Evolutionary conservation across 2,113 vertebrate species (phyloP).

Genomic region (Perca fluviatilis): DNA sequence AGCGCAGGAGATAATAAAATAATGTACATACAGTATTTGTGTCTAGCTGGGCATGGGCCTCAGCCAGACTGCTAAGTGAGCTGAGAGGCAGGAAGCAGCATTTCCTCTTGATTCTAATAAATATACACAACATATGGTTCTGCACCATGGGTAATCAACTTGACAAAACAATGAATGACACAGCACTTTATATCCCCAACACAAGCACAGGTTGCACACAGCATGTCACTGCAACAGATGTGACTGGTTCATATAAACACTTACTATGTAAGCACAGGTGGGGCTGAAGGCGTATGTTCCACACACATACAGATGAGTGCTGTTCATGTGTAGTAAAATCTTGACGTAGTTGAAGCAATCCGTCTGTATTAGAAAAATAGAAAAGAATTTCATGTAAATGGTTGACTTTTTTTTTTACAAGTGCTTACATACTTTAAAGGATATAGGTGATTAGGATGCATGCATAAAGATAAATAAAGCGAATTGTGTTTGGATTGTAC

Average conservation of each 20-base stretch:
- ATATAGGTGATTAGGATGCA: constrained; percentile 3
- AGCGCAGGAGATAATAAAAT: constrained; percentile 63
- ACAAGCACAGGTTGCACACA: background rate
- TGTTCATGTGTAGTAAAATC: constrained; percentile 92
- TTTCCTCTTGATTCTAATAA: constrained; percentile 57
- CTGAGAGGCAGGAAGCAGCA: constrained; percentile 62
- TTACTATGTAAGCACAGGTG: constrained; percentile 93
- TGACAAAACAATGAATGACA: constrained; percentile 49
- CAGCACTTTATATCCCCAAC: constrained; percentile 48
- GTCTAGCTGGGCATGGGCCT: constrained; percentile 47
- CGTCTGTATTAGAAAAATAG: constrained; percentile 82
- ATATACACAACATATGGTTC: constrained; percentile 16
- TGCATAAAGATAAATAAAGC: background rate
- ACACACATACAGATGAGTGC: constrained; percentile 93
- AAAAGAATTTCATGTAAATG: constrained; percentile 1
- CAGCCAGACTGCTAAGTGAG: constrained; percentile 63
- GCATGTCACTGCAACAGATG: background rate
- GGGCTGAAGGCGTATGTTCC: constrained; percentile 98
- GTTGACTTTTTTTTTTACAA: background rate
- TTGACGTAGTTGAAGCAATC: constrained; percentile 99
- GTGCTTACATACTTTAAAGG: background rate
- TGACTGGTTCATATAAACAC: constrained; percentile 58
- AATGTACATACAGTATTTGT: constrained; percentile 54
- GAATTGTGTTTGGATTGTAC: too few species aligned
- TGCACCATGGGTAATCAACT: constrained; percentile 17